Evolutionary conservation across 2,113 vertebrate species (phyloP).

Genomic region (Neoarius graeffei): DNA sequence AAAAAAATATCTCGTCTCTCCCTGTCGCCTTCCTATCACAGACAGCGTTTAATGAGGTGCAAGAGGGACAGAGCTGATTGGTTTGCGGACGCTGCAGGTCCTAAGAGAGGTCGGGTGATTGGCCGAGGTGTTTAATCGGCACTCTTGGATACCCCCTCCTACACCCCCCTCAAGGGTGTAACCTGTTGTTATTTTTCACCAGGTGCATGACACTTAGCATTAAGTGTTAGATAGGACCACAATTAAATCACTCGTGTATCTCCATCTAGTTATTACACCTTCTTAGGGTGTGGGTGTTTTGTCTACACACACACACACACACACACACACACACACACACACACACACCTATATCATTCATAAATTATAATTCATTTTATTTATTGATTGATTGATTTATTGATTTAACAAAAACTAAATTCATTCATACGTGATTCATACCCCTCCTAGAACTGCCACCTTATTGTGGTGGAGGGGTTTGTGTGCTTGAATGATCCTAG

Average conservation of each 20-base stretch:
- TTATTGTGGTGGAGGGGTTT: no score
- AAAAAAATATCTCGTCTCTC: slow-evolving; percentile 60
- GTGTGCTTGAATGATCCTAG: no score
- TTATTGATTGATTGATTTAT: neutral
- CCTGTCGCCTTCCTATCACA: slow-evolving; percentile 68
- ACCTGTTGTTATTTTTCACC: slow-evolving; percentile 65
- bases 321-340: slow-evolving; percentile 20
- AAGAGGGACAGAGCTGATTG: slow-evolving; percentile 55
- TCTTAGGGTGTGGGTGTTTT: slow-evolving; percentile 49
- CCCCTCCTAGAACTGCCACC: no score
- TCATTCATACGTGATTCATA: neutral
- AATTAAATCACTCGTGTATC: slow-evolving; percentile 71
- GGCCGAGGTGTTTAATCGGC: slow-evolving; percentile 68
- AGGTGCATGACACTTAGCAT: slow-evolving; percentile 68
- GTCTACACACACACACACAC: slow-evolving; percentile 35
- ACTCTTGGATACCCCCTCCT: slow-evolving; percentile 55
- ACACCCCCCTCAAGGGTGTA: slow-evolving; percentile 58
- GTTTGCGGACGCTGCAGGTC: slow-evolving; percentile 60
- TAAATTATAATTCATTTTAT: neutral
- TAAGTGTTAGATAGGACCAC: slow-evolving; percentile 66
- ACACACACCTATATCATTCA: neutral
- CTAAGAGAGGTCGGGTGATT: slow-evolving; percentile 69
- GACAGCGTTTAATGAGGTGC: slow-evolving; percentile 68
- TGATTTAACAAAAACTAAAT: neutral
- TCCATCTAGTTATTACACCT: slow-evolving; percentile 61